Evolutionary conservation across 2,113 vertebrate genomes (phyloP).

Genomic region (Eudorcas thomsonii): DNA sequence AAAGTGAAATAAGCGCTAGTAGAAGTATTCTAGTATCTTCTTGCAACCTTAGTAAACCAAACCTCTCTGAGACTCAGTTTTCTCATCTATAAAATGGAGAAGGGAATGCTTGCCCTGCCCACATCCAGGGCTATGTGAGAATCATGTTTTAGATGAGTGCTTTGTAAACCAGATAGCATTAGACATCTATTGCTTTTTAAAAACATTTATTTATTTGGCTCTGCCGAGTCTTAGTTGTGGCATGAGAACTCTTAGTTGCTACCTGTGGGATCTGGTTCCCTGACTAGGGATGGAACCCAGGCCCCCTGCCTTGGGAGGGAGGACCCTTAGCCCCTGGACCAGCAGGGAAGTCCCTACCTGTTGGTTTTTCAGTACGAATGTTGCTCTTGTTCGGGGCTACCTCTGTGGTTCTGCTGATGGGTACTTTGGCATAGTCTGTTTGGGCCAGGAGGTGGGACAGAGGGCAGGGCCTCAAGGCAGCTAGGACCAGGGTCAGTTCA

Average conservation of each 20-base stretch:
- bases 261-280: background rate
- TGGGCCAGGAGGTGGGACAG: background rate
- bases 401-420: background rate
- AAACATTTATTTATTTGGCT: background rate
- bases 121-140: no score
- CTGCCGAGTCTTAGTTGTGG: background rate
- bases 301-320: background rate
- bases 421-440: background rate
- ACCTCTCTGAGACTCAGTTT: background rate
- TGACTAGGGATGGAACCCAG: background rate
- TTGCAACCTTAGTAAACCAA: background rate
- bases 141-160: background rate
- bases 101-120: background rate
- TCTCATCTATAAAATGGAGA: background rate
- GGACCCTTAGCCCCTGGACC: background rate
- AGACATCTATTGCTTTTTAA: background rate
- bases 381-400: background rate
- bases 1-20: background rate
- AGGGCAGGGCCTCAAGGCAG: rapidly evolving
- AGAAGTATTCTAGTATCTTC: background rate
- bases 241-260: background rate
- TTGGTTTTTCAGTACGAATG: background rate
- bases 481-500: background rate
- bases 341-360: background rate
- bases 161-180: background rate